A percentile compares a stretch with the other conserved stretches of the same genome.
phyloP scores from a whole-genome alignment of 2,113 vertebrate species.

The Felis chaus region DNA sequence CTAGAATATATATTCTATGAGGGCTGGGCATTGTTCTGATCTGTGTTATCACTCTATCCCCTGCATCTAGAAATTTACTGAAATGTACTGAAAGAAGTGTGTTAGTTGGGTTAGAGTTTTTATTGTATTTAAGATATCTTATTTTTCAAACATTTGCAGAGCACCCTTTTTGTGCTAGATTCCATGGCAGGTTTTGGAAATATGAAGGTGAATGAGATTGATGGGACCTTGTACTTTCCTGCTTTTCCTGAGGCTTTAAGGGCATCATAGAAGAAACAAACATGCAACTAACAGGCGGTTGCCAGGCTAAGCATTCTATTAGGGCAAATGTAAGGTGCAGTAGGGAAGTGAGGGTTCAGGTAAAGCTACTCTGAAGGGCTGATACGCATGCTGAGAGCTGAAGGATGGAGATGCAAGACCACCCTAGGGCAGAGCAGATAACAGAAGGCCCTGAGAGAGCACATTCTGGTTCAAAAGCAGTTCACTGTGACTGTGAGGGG shows the following conservation, averaged over 20 bases:
- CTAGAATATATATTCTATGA: background rate
- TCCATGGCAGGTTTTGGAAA: background rate
- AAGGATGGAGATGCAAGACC: background rate
- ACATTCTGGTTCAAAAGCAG: background rate
- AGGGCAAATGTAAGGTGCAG: background rate
- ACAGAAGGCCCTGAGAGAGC: no score
- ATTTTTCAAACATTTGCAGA: background rate
- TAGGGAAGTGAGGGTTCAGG: background rate
- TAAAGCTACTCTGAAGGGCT: background rate
- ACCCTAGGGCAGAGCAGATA: background rate
- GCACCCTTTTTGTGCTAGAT: background rate
- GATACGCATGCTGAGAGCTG: rapidly evolving
- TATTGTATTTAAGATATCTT: background rate
- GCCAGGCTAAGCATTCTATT: background rate
- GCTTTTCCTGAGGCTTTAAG: background rate
- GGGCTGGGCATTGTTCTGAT: background rate
- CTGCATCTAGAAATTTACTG: background rate
- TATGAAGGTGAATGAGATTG: background rate
- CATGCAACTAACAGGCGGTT: background rate
- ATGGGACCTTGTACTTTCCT: no score
- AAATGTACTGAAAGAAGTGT: background rate
- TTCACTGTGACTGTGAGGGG: background rate
- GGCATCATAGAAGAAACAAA: background rate
- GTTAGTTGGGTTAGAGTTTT: background rate
- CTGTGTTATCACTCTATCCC: rapidly evolving